These are phyloP conservation scores for Nasonovia ribisnigri DNA, from an alignment of 2,888 invertebrate species.

Conservation along the genomic window DNA sequence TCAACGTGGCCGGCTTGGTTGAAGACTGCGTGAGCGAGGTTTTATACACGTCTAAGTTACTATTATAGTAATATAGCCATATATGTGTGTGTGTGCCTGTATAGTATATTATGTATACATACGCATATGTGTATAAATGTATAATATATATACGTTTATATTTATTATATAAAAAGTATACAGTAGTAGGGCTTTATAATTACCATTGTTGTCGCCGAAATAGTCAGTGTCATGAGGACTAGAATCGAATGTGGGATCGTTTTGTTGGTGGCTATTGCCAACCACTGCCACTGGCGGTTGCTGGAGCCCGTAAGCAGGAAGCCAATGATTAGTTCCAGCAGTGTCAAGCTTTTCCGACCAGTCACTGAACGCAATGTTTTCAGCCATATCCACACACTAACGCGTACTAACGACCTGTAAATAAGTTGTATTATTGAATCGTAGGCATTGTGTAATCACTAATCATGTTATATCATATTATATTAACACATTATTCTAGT, in stretches of 20 bases:
- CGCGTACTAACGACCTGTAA: slow-evolving; percentile 41
- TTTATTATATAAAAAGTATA: slow-evolving; percentile 5
- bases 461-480: neutral
- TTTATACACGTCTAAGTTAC: slow-evolving; percentile 14
- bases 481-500: slow-evolving; percentile 4
- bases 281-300: slow-evolving; percentile 72
- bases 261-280: slow-evolving; percentile 53
- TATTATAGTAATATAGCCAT: neutral
- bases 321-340: slow-evolving; percentile 81
- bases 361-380: slow-evolving; percentile 77
- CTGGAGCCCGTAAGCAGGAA: slow-evolving; percentile 84
- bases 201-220: slow-evolving; percentile 62
- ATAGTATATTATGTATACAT: slow-evolving; percentile 6
- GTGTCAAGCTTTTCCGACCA: slow-evolving; percentile 74
- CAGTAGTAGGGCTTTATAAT: slow-evolving; percentile 7
- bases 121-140: neutral
- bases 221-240: slow-evolving; percentile 46
- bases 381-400: slow-evolving; percentile 70
- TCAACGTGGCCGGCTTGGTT: neutral
- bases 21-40: neutral
- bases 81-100: neutral
- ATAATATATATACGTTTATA: neutral
- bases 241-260: slow-evolving; percentile 56
- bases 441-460: neutral
- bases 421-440: neutral